A percentile compares a stretch with the other conserved stretches of the same genome.
phyloP scores from a whole-genome alignment of 2,113 vertebrate genomes.

The Copsychus sechellarum region DNA sequence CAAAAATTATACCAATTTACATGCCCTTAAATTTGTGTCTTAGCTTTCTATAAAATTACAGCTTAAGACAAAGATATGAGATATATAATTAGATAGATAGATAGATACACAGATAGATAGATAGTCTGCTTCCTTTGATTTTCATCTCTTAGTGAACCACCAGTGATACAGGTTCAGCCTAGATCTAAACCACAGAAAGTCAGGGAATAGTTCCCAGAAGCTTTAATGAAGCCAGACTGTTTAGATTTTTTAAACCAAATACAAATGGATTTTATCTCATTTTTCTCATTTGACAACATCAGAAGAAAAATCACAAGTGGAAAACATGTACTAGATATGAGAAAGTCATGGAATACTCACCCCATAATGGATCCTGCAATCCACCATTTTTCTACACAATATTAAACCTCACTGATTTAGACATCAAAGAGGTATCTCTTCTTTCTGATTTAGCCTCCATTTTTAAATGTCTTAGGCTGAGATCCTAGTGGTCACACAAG shows the following conservation, averaged over 20 bases:
- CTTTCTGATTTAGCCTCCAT: not conserved
- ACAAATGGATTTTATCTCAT: not conserved
- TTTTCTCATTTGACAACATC: not conserved
- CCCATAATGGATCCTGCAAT: not conserved
- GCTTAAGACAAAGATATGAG: not conserved
- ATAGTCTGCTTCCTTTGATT: not conserved
- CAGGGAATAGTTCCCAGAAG: not conserved
- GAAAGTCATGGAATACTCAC: not conserved
- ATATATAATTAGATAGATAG: not conserved
- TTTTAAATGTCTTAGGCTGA: not conserved
- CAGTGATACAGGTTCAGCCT: not conserved
- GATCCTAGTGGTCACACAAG: not conserved
- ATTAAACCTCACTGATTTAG: not conserved
- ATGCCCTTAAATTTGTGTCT: not conserved
- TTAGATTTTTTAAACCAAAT: not conserved
- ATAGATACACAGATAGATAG: not conserved
- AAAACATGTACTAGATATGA: not conserved
- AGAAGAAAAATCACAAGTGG: not conserved
- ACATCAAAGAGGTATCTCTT: not conserved
- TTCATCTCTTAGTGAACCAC: not conserved
- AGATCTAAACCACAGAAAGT: not conserved
- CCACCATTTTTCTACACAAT: not conserved
- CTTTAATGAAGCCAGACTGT: not conserved
- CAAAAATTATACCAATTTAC: not conserved
- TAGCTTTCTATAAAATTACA: not conserved